phyloP scores from a whole-genome alignment of 1,140 invertebrate genomes.

The Cydia splendana region DNA sequence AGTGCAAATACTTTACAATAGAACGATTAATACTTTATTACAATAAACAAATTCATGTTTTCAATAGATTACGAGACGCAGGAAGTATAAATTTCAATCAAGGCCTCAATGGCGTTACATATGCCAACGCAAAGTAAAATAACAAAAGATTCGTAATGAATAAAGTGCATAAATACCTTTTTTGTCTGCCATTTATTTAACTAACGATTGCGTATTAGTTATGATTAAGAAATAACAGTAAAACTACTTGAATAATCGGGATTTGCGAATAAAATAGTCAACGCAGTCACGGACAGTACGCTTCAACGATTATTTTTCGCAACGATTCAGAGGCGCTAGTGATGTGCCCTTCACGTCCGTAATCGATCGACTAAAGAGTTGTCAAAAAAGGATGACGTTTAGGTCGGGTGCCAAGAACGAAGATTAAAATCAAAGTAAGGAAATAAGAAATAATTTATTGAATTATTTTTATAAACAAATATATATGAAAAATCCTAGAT shows the following conservation, averaged over 20 bases:
- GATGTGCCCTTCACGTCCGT: slow-evolving; percentile 35
- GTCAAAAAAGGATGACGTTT: slow-evolving; percentile 7
- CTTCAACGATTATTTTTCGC: slow-evolving; percentile 50
- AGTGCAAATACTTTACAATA: slow-evolving; percentile 18
- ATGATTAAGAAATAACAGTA: slow-evolving; percentile 38
- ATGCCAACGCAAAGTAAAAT: slow-evolving; percentile 64
- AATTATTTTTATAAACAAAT: too few relatives aligned
- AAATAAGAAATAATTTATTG: too few relatives aligned
- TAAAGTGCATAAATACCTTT: slow-evolving; percentile 74
- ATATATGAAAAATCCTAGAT: too few relatives aligned
- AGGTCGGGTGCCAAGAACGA: background rate
- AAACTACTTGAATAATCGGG: slow-evolving; percentile 39
- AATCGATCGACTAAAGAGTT: slow-evolving; percentile 35
- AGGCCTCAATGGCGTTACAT: slow-evolving; percentile 69
- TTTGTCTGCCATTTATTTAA: slow-evolving; percentile 74
- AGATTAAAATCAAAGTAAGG: too few relatives aligned
- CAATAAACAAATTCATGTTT: background rate
- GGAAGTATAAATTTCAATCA: slow-evolving; percentile 49
- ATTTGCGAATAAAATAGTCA: slow-evolving; percentile 51
- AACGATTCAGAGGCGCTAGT: slow-evolving; percentile 50
- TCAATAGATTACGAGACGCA: slow-evolving; percentile 32
- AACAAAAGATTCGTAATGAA: slow-evolving; percentile 69
- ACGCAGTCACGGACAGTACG: slow-evolving; percentile 49
- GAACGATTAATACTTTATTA: slow-evolving; percentile 1
- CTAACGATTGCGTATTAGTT: slow-evolving; percentile 54